These are phyloP conservation scores for Geophilus truncorum DNA, from an alignment of 2,888 invertebrate genomes.

Conservation along the genomic window DNA sequence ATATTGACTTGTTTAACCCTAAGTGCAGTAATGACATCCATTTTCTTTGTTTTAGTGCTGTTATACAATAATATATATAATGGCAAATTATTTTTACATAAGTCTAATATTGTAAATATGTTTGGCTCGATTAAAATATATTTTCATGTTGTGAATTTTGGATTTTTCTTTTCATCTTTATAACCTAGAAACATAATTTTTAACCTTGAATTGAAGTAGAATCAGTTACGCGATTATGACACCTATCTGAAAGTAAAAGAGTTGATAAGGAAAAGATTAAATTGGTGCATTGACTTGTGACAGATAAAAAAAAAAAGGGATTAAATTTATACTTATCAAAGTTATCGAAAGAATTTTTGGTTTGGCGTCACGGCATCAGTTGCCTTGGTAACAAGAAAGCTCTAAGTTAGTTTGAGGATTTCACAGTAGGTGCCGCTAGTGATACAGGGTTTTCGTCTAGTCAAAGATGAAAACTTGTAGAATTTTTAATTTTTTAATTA, in stretches of 20 bases:
- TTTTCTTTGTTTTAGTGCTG: not conserved
- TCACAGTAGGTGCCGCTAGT: not conserved
- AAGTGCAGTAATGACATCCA: constrained; percentile 8
- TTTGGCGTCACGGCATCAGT: not conserved
- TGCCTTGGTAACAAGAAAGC: not conserved
- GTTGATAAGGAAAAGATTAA: not conserved
- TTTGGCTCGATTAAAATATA: constrained; percentile 31
- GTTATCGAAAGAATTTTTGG: not conserved
- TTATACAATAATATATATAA: not conserved
- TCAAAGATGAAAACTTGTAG: not conserved
- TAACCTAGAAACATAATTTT: not conserved
- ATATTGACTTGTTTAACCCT: not conserved
- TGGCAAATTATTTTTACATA: constrained; percentile 17
- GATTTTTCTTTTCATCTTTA: not conserved
- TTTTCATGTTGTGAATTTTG: constrained; percentile 31
- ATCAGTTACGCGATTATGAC: not conserved
- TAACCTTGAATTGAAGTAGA: not conserved
- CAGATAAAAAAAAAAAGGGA: not conserved
- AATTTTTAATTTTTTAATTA: too few species aligned
- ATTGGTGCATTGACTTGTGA: not conserved
- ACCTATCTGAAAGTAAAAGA: not conserved
- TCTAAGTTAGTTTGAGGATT: not conserved
- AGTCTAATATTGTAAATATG: constrained; percentile 32
- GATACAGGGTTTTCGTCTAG: not conserved
- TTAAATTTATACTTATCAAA: not conserved